phyloP scores from a whole-genome alignment of 2,888 invertebrate genomes.

The Rotaria sp. region DNA sequence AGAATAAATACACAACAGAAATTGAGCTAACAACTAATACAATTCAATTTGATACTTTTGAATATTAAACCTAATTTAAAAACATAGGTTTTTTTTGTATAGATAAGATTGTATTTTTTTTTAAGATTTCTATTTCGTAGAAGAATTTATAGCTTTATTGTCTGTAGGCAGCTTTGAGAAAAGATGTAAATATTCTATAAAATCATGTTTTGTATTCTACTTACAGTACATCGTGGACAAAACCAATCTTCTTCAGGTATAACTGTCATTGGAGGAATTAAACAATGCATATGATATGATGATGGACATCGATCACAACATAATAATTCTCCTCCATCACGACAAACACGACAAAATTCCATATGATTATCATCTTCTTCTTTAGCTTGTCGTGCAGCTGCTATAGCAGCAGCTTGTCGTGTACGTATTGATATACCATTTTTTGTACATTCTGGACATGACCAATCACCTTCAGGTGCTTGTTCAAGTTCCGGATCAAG shows the following conservation, averaged over 20 bases:
- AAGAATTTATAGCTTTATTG: too few relatives aligned
- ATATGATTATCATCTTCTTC: constrained; percentile 63
- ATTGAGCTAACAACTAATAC: too few relatives aligned
- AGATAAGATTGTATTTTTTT: too few relatives aligned
- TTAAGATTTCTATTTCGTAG: too few relatives aligned
- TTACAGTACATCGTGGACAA: constrained; percentile 36
- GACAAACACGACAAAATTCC: constrained; percentile 89
- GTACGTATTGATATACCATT: constrained; percentile 29
- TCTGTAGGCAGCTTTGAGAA: too few relatives aligned
- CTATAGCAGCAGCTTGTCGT: constrained; percentile 13
- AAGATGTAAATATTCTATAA: too few relatives aligned
- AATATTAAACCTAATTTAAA: too few relatives aligned
- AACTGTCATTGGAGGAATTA: constrained; percentile 82
- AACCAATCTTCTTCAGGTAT: constrained; percentile 74
- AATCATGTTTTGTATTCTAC: background rate
- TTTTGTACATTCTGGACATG: constrained; percentile 55
- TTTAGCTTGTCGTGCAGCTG: background rate
- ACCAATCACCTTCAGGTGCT: constrained; percentile 75
- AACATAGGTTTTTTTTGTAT: too few relatives aligned
- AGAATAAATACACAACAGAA: too few relatives aligned
- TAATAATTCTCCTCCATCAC: constrained; percentile 90
- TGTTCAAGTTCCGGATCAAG: constrained; percentile 94
- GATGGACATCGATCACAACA: constrained; percentile 94
- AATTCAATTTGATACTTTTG: too few relatives aligned
- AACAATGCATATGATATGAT: constrained; percentile 89